Evolutionary conservation across 2,888 invertebrate species (phyloP).

Genomic region (Ichneumon xanthorius): DNA sequence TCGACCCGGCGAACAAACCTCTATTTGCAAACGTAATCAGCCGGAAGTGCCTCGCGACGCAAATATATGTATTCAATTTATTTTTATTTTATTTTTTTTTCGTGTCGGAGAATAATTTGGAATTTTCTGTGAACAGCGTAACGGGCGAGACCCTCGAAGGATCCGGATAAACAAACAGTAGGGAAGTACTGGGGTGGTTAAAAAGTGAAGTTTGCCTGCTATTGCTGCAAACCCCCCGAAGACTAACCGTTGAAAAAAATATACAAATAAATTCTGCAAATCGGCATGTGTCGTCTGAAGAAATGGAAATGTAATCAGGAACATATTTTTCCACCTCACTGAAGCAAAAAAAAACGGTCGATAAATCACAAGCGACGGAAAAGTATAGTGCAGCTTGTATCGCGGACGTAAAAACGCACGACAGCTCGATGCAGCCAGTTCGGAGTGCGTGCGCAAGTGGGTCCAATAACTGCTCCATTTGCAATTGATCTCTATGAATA

Average conservation of each 20-base stretch:
- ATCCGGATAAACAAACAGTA: constrained; percentile 33
- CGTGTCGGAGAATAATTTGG: constrained; percentile 62
- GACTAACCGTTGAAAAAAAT: background rate
- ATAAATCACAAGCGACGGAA: constrained; percentile 1
- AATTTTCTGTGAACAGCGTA: constrained; percentile 41
- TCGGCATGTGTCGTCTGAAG: background rate
- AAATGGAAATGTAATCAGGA: background rate
- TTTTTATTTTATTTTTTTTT: constrained; percentile 30
- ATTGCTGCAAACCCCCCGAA: too few species aligned
- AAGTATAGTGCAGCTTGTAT: background rate
- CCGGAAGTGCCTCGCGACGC: constrained; percentile 65
- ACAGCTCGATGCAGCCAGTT: background rate
- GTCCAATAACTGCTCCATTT: constrained; percentile 77
- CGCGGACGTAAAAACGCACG: background rate
- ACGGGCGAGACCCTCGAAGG: constrained; percentile 62
- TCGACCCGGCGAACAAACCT: constrained; percentile 60
- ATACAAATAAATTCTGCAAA: background rate
- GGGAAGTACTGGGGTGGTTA: too few species aligned
- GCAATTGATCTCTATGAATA: constrained; percentile 81
- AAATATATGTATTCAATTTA: constrained; percentile 37
- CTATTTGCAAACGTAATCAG: constrained; percentile 70
- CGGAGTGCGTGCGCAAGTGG: constrained; percentile 3
- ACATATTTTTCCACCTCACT: background rate
- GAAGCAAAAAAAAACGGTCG: background rate
- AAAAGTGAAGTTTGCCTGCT: too few species aligned